Evolutionary conservation across 2,113 vertebrate genomes (phyloP), one percentile per base, ranked within the genome.

Genomic region (Montifringilla adamsi): DNA sequence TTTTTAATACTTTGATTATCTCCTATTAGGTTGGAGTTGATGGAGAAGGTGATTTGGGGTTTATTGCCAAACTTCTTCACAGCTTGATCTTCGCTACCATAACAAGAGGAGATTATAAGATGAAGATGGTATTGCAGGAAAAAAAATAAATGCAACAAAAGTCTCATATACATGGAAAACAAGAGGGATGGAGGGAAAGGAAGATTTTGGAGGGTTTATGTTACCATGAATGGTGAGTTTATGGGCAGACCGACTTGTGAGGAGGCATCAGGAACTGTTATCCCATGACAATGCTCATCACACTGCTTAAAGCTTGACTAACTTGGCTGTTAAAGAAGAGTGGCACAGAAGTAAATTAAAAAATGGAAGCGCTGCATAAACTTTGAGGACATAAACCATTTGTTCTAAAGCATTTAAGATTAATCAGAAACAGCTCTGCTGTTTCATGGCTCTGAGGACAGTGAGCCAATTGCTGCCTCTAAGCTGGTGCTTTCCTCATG

Each of bases 401-500:
- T 89, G 13, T 41, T 95, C 59, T 78, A 49, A 62, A 44, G 62
- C 41, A 69, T 55, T 89, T 18, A 30, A 82, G 50, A 79, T 60
- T 13, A 72, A 75, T 21, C 66, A 60, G 33, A n/a, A 94, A 37
- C 22, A 33, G 37, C 78, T 56, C 82, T 68, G 47, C 43, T 62
- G 12, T 47, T 75, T 41, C 58, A 15, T 7, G 44, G 41, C 13
- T 73, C 75, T 56, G 74, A 82, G 35, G 47, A 67, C 17, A 31
- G 27, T 6, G 12, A 55, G 46, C 9, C 39, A 7, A 39, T 74
- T 3, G 8, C 68, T 35, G 74, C 56, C 87, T 60, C 69, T 7
- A 5, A 5, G 22, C 1, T 3, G 13, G 11, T 28, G 43, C 66
- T 43, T 30, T 37, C 46, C 63, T 46, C 0, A 3, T 59, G 35